phyloP scores from a whole-genome alignment of 2,113 vertebrate genomes.

The Monarcha castaneiventris region DNA sequence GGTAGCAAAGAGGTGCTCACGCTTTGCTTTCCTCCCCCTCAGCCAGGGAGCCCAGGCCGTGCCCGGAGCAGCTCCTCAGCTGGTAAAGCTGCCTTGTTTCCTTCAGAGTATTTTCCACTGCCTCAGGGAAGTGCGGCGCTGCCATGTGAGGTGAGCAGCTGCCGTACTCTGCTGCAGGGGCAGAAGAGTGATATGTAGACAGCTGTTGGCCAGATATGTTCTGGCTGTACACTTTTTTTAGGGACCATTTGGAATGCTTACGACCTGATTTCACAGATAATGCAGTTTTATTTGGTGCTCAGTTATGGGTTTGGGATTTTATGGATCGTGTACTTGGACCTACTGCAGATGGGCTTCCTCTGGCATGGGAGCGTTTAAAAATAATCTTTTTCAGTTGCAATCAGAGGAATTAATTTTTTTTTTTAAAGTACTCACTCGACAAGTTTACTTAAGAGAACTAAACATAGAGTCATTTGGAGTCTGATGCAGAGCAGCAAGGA shows the following conservation, averaged over 20 bases:
- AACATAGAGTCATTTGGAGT: neutral
- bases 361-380: neutral
- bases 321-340: neutral
- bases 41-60: fast-evolving
- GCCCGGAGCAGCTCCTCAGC: neutral
- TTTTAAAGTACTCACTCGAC: neutral
- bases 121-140: neutral
- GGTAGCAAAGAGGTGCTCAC: neutral
- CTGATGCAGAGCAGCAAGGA: neutral
- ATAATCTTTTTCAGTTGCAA: neutral
- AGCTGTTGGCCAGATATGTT: neutral
- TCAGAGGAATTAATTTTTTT: neutral
- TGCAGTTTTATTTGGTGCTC: neutral
- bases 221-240: neutral
- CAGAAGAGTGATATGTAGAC: neutral
- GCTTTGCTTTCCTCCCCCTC: neutral
- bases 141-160: neutral
- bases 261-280: neutral
- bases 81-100: neutral
- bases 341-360: neutral
- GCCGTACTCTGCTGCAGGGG: neutral
- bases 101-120: neutral
- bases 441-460: neutral
- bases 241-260: neutral
- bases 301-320: neutral